Evolutionary conservation across 2,888 invertebrate genomes (phyloP), one percentile per base, ranked within the genome.

Genomic region (Gryllus longicercus): DNA sequence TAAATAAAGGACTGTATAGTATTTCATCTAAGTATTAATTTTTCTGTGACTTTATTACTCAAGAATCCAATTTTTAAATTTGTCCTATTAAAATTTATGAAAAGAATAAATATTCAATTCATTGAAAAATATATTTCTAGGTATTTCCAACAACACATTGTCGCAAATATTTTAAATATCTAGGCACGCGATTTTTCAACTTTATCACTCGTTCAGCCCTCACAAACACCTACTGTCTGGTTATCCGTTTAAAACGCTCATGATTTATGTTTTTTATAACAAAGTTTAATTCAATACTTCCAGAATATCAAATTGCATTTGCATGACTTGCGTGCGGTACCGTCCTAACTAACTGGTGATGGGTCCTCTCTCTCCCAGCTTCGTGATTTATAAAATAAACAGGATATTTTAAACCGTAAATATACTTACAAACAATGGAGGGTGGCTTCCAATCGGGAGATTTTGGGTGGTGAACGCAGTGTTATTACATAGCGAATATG

Each of bases 311-410:
- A 63, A 63, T 63, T 63, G n/a, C 16, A 5, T 18, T n/a, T n/a
- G 63, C n/a, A 63, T n/a, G 63, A 63, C n/a, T 18, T 63, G 63
- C n/a, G 63, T 63, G 14, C 63, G 38, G 38, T 63, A 14, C 63
- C 63, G n/a, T 8, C 14, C 63, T 63, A 18, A n/a, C 63, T 63
- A 63, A 18, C 63, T 63, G 63, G n/a, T 63, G 63, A 4, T 38
- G 38, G 38, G 8, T 8, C 38, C 38, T 38, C 38, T 38, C 38
- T 8, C 38, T 38, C 38, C 16, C 63, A 16, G 63, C 63, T 11
- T 63, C 63, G 63, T 63, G n/a, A 63, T 63, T 63, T 63, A 63
- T 63, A 63, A 63, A 63, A 63, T 63, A 63, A 63, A 63, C 63
- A 63, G 16, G 63, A 63, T 63, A 63, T 63, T 63, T 63, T 63